Base-by-base conservation (phyloP, 2,113 vertebrate species). In the Pyxicephalus adspersus region DNA sequence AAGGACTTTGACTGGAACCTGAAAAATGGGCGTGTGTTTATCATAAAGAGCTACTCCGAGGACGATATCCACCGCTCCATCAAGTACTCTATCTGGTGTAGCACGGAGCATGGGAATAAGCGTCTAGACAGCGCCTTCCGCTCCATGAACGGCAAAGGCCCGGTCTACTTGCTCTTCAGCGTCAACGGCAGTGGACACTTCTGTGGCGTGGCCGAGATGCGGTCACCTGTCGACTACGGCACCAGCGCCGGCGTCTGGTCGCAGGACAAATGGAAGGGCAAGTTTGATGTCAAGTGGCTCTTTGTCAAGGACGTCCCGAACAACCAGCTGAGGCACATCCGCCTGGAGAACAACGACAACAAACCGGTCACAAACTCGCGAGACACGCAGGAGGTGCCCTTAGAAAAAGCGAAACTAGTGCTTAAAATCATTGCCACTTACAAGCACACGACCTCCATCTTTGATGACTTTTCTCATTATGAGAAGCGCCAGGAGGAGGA, bases 181-280 rank as follows among this genome's bases (percentile, higher is more conserved):
- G 98, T 99, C 90, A 99, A 99, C 55, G 98, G 98, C 86, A 99
- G 97, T 26, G 98, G 98, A 79, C 98, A 99, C 83, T 99, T 99
- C 90, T 99, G 98, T 66, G 98, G 98, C 22, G 96, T 98, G 86
- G 98, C 98, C 0, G 96, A 99, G 91, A 99, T 99, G 98, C 96
- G 94, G 88, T 99, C 98, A 0, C 95, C 98, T 0, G 98, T 99
- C 94, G 98, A 99, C 95, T 97, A 99, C 5, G 96, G 97, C 88
- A 95, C 98, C 86, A 98, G 98, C 19, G 98, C 97, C 0, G 98
- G 98, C 18, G 97, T 99, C 85, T 99, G 98, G 98, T 96, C 98
- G 60, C 97, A 99, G 97, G 98, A 99, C 96, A 99, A 99, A 88
- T 99, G 98, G 98, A 99, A 99, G 91, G 98, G 98, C 86, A 98